Base-by-base conservation (phyloP, 2,888 invertebrate genomes). In the Lasioglossum marginatum region DNA sequence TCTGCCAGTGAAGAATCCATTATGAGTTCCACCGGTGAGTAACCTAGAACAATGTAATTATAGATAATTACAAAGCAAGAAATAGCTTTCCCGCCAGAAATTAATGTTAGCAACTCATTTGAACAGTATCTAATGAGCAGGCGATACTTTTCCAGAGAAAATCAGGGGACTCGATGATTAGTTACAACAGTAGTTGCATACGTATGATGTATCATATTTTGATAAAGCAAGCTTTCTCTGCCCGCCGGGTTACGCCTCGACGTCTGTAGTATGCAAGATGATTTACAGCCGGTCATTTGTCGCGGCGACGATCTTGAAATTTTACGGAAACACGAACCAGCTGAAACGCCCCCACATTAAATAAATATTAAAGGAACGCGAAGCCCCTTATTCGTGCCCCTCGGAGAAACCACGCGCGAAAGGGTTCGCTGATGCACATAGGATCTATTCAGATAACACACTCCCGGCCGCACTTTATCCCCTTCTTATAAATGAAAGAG, bases 401-500 rank as follows among this genome's bases (percentile, higher is more conserved):
- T 3, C 34, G 37, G 68, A 45, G 68, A 75, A 79, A 82, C 40
- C 63, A 34, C 40, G 71, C 5, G 52, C 43, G 75, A 52, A 85
- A 45, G 76, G 73, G 34, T 57, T 57, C 40, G 73, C 40, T 52
- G 79, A 4, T 27, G 68, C 81, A 77, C 60, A 70, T 19, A 63
- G 63, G 19, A 63, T 31, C 63, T 63, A 63, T 63, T 82, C 87
- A 37, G 83, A 82, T 79, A 79, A 77, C 83, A 86, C 89, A 89
- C 83, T 86, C 87, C 31, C 63, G 81, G 81, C 4, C 68, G 81
- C 86, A 88, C 92, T 93, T 91, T 91, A 92, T 93, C 91, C 92
- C 87, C 88, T 92, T 92, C 92, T 93, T 92, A 93, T 93, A 92
- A 93, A 93, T 92, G 92, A 93, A 93, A 92, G 90, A 90, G 88